Base-by-base conservation (phyloP, 2,113 vertebrate genomes). In the Osmerus eperlanus region DNA sequence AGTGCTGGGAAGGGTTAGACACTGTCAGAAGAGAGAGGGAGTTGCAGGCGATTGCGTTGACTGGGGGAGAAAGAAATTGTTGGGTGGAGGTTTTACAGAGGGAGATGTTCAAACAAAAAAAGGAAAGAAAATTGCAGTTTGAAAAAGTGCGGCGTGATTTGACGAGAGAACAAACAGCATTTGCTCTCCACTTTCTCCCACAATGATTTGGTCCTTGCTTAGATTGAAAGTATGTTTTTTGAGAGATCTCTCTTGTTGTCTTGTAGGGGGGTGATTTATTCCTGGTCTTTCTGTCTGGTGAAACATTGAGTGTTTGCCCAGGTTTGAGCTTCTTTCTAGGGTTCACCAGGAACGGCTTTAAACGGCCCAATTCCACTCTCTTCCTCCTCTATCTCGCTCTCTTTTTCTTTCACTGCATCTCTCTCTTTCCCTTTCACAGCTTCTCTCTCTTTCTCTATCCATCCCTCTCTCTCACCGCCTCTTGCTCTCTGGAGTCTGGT, bases 1-100 rank as follows among this genome's bases (percentile, higher is more conserved):
- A 78, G 41, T 61, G 62, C 74, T 65, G 77, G 70, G 75, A 73
- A 74, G 75, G 77, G 7, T 47, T 47, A 9, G 41, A 47, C 41
- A 16, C 4, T 32, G 62, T 16, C 62, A 15, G 23, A 16, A 29
- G 62, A 8, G 5, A 36, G 23, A 64, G 25, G 23, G 54, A n/a
- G 79, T 87, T 83, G 71, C 75, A 67, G 69, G 59, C 80, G 82
- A 83, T 87, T 87, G 87, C 67, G 83, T 81, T 78, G 81, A 75
- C 69, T 11, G 19, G 84, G 76, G 71, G 47, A 68, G 52, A 52
- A 72, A 79, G 69, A 58, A 68, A 75, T 83, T 16, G 79, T 77
- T 76, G 81, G 79, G 86, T 72, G 66, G 75, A 23, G 76, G 81
- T 84, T 81, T 80, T 68, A 71, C 70, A 61, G 79, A 82, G 80